Evolutionary conservation across 2,113 vertebrate species (phyloP), one percentile per base, ranked within the genome.

Genomic region (Bombycilla garrulus): DNA sequence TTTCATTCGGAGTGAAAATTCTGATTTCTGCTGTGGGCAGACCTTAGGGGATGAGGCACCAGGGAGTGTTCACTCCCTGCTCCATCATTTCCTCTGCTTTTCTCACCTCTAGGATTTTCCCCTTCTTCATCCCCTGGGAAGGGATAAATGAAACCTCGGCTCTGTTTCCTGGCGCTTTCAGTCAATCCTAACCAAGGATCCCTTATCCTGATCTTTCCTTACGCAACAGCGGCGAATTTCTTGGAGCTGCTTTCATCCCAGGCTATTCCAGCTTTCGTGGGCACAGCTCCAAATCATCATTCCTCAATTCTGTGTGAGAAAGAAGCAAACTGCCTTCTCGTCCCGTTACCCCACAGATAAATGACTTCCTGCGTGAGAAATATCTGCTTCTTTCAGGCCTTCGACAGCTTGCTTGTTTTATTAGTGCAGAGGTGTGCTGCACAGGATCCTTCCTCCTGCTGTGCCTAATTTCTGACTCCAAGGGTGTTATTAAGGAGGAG

Each of bases 401-500:
- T 76, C 25, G 25, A 60, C 71, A 95, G 79, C 45, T 74, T 23
- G 47, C 31, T 76, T 69, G 79, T 67, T 93, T 92, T 88, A 57
- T 78, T 61, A 79, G 50, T 12, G 56, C 64, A 65, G 77, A 71
- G 80, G 82, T 88, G 74, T 58, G 69, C 86, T 81, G 72, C 57
- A 44, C 69, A 58, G 69, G 76, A 71, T 70, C 76, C 87, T 93
- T 74, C 72, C 66, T 65, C 93, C 91, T 53, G 88, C 96, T 95
- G 89, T 62, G 93, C 77, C 50, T 88, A 51, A 93, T 81, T 97
- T 91, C 77, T 92, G 58, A 87, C 94, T 86, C 47, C 76, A 82
- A 89, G 65, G 92, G 36, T 87, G 50, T 94, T 65, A 94, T 95
- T 96, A 96, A 95, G 76, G 35, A 94, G 94, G 93, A 92, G 90